Evolutionary conservation across 2,888 invertebrate genomes (phyloP), one percentile per base, ranked within the genome.

Genomic region (Anagyrus pseudococci): DNA sequence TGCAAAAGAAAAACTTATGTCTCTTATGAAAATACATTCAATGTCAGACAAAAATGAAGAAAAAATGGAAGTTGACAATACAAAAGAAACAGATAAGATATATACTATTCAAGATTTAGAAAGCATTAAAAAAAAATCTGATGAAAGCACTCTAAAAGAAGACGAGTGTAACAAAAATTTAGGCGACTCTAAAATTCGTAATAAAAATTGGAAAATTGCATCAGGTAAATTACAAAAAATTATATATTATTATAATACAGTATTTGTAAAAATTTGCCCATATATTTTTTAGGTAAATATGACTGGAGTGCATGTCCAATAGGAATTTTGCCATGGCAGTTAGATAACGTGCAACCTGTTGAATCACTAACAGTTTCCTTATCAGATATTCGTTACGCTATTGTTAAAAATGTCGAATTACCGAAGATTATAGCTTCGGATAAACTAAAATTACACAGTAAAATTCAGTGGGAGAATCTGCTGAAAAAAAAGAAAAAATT

Each of bases 271-370:
- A 40, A 37, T 20, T 37, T 25, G 25, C 13, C 6, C 13, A 47
- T 6, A 26, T 13, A 59, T 52, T 6, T 58, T 52, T 52, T 62
- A 71, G 75, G 72, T 49, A 67, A 72, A 56, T 56, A 74, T 57
- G 72, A 80, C 60, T 87, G 86, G 86, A 70, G 75, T 25, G 68
- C 68, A 43, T 84, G 82, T 71, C 84, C 86, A 15, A 81, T 86
- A 70, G 87, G 87, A 20, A 69, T 81, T 63, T 67, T 86, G 25
- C 85, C 85, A 10, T 83, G 83, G 83, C 82, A 84, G 67, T 60
- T 71, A 1, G 71, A 74, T 65, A 65, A 70, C 2, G 46, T 71
- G 66, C 70, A 75, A 17, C 59, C 66, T 25, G 53, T 73, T 15
- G 61, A 69, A 33, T 67, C 72, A 7, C 29, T 69, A 0, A 25